phyloP scores from a whole-genome alignment of 2,113 vertebrate genomes.

The Stigmatopora argus region DNA sequence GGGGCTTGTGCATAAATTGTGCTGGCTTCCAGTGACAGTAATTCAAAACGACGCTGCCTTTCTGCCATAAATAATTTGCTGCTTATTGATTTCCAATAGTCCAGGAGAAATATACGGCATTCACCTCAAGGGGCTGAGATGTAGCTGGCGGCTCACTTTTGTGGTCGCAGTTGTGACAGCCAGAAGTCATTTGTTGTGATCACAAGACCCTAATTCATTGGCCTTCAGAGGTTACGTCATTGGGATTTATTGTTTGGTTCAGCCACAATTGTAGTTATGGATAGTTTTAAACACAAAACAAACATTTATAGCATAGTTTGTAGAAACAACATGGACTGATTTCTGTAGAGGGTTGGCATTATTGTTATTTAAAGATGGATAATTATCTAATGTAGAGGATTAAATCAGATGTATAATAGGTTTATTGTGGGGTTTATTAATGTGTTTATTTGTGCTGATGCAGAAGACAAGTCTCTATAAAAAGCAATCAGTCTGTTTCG shows the following conservation, averaged over 20 bases:
- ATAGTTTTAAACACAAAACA: neutral
- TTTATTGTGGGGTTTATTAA: neutral
- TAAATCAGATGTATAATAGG: neutral
- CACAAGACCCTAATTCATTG: conserved; percentile 64
- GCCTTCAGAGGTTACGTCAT: conserved; percentile 49
- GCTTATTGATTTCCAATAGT: conserved; percentile 75
- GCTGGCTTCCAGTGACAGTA: conserved; percentile 65
- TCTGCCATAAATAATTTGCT: conserved; percentile 77
- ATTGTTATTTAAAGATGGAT: neutral
- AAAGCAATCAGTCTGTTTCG: neutral
- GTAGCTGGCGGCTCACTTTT: conserved; percentile 63
- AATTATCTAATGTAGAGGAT: too few relatives aligned
- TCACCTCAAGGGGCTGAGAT: conserved; percentile 69
- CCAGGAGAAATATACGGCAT: conserved; percentile 69
- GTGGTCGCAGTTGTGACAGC: conserved; percentile 76
- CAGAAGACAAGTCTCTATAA: neutral
- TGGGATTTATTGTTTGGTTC: conserved; percentile 21
- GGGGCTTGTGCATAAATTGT: conserved; percentile 72
- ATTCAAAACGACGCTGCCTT: conserved; percentile 75
- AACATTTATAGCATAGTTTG: neutral
- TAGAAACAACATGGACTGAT: neutral
- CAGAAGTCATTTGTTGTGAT: conserved; percentile 72
- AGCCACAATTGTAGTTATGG: neutral
- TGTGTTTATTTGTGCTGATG: neutral
- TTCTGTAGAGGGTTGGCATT: too few relatives aligned